phyloP scores from a whole-genome alignment of 2,888 invertebrate genomes.

The Xiphydria camelus region DNA sequence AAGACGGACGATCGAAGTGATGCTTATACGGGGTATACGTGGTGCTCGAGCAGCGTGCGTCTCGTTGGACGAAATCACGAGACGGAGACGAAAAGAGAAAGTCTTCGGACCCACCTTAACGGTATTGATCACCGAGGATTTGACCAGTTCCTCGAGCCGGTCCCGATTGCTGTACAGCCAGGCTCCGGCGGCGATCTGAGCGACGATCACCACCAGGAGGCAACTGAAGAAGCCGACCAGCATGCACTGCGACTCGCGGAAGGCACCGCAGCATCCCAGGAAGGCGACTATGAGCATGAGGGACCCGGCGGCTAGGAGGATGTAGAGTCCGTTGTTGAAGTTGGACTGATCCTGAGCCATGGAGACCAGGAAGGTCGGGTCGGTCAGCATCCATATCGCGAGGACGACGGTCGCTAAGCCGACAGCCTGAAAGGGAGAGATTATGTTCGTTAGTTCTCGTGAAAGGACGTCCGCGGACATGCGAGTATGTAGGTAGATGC shows the following conservation, averaged over 20 bases:
- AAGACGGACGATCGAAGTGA: neutral
- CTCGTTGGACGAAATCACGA: neutral
- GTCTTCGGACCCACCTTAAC: constrained; percentile 41
- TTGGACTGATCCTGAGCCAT: constrained; percentile 67
- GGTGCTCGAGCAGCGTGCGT: neutral
- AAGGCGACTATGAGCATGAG: constrained; percentile 76
- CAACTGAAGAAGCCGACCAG: constrained; percentile 79
- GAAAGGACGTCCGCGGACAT: no score
- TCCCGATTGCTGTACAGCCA: constrained; percentile 77
- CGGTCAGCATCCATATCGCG: constrained; percentile 78
- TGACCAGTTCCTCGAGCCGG: constrained; percentile 67
- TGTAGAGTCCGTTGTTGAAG: constrained; percentile 71
- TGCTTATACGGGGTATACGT: neutral
- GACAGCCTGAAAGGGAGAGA: constrained; percentile 66
- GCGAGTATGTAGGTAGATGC: no score
- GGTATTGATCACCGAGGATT: constrained; percentile 52
- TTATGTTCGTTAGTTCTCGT: no score
- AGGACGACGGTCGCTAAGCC: constrained; percentile 72
- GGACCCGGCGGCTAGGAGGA: constrained; percentile 72
- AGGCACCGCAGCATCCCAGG: constrained; percentile 82
- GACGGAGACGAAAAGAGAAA: neutral
- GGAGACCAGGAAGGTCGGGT: constrained; percentile 73
- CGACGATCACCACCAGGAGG: constrained; percentile 75
- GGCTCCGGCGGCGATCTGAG: constrained; percentile 76
- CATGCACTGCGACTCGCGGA: constrained; percentile 77